Conservation (phyloP, 2,113 vertebrate species). For the Climacteris rufus region DNA sequence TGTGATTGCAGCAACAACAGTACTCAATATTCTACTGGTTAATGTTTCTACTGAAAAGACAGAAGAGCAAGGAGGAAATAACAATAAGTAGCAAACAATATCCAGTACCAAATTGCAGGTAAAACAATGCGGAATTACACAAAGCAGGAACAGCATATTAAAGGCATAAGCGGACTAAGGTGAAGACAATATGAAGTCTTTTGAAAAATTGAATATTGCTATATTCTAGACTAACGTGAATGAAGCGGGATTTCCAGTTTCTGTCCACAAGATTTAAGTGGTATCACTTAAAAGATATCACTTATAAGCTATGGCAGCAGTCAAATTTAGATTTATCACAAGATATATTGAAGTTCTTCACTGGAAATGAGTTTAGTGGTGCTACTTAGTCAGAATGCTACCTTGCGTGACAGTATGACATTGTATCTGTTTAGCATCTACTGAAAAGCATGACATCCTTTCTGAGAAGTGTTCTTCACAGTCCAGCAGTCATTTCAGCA, state of each 20-base stretch:
- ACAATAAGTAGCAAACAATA: not conserved
- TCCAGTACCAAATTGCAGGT: not conserved
- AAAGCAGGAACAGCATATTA: not conserved
- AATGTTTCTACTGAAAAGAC: fast-evolving
- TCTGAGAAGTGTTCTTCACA: not conserved
- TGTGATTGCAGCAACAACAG: not conserved
- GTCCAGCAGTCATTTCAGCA: not conserved
- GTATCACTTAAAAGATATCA: not conserved
- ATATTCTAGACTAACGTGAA: not conserved
- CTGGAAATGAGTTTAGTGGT: not conserved
- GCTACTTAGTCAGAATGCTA: not conserved
- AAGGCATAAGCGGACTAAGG: not conserved
- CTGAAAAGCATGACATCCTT: not conserved
- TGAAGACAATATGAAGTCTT: not conserved
- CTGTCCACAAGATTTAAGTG: not conserved
- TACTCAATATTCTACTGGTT: not conserved
- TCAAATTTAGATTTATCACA: not conserved
- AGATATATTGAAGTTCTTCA: not conserved
- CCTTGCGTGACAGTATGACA: not conserved
- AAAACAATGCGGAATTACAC: not conserved
- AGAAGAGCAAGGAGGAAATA: not conserved
- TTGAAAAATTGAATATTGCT: not conserved
- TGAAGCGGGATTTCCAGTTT: not conserved
- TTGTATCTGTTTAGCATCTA: not conserved
- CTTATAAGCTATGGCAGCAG: not conserved